Conservation (phyloP, 1,140 invertebrate genomes). For the Centruroides vittatus region DNA sequence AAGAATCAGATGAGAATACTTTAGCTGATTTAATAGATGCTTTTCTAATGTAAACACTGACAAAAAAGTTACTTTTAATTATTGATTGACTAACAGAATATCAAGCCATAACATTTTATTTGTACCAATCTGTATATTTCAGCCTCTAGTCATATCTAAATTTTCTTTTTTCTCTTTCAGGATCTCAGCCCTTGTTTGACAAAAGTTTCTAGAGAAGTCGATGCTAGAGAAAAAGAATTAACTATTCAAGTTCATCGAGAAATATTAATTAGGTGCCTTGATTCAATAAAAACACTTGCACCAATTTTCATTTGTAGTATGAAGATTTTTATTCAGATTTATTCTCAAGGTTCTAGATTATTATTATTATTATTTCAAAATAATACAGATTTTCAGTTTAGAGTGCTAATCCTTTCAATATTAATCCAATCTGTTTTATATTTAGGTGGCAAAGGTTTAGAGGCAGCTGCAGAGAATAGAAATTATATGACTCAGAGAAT, state of each 20-base stretch:
- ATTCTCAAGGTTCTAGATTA: constrained; percentile 48
- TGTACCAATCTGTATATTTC: no score
- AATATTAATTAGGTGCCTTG: constrained; percentile 77
- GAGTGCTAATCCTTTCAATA: no score
- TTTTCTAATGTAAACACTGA: no score
- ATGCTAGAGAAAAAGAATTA: constrained; percentile 83
- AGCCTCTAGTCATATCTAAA: no score
- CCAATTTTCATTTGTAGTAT: constrained; percentile 97
- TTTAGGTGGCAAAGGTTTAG: constrained; percentile 59
- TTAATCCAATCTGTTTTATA: no score
- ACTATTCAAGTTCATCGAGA: constrained; percentile 96
- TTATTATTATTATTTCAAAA: background rate
- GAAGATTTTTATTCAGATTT: constrained; percentile 96
- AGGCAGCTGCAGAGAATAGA: constrained; percentile 90
- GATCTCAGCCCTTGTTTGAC: constrained; percentile 41
- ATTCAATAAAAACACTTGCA: constrained; percentile 89
- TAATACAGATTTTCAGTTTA: background rate
- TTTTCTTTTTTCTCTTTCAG: constrained; percentile 18
- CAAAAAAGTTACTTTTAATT: no score
- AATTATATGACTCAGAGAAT: constrained; percentile 88
- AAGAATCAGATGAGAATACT: no score
- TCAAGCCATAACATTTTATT: no score
- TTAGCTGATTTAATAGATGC: no score
- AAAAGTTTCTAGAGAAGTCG: constrained; percentile 77
- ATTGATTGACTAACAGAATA: no score